Base-by-base conservation (phyloP, 2,888 invertebrate species). In the Athetis lepigone region DNA sequence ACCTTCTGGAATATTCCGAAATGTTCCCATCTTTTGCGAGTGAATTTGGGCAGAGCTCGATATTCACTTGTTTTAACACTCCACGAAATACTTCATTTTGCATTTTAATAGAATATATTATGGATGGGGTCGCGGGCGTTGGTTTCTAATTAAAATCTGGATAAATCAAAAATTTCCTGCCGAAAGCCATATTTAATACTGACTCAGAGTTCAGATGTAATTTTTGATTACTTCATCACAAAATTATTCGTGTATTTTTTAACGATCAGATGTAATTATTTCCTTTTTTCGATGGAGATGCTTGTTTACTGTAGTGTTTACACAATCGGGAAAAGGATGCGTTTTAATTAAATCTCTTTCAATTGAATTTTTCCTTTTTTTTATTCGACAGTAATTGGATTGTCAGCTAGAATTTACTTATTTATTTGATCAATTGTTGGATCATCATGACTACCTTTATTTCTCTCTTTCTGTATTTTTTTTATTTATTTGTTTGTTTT, bases 71-170 rank as follows among this genome's bases (percentile, higher is more conserved):
- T 80, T 70, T 80, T 77, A 75, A 69, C 68, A 70, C 57, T 66
- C 64, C 27, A 55, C 23, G 61, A 61, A 74, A 75, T 64, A 72
- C 72, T 72, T 63, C 51, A 78, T 80, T 82, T 74, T 78, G 76
- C 78, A 78, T 76, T 76, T 72, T 74, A 57, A 76, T 74, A 73
- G 78, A 73, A 76, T 80, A 67, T 73, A 81, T 80, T 75, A 43
- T 43, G 58, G 56, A 46, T 51, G 43, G 55, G 54, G 65, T 54
- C 51, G 55, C 56, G 40, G 51, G 49, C 58, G 60, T n/a, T 60
- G 67, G 60, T 60, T 79, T 68, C 72, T 70, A 77, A 75, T 81
- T 81, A 70, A 70, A 70, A 61, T 66, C 50, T n/a, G 45, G 54
- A 67, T 70, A 65, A 70, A 76, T 73, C 58, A 56, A 70, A 70